Percentiles rank a stretch among this genome's conserved stretches.
These are phyloP conservation scores for Ophion ellenae DNA, from an alignment of 2,888 invertebrate genomes.

Conservation along the genomic window DNA sequence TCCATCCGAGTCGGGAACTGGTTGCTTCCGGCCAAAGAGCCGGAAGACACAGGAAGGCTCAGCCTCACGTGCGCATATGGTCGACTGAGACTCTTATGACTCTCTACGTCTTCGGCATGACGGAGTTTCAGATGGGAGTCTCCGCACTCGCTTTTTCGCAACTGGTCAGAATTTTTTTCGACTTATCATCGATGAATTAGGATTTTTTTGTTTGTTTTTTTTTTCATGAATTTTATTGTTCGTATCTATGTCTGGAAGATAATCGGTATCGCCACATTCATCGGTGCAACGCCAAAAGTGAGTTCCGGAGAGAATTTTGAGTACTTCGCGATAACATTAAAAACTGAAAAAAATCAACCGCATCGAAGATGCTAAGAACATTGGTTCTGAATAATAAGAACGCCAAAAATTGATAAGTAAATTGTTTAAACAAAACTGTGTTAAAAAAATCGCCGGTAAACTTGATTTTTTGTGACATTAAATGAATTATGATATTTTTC, in stretches of 20 bases:
- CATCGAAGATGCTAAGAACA: too few species aligned
- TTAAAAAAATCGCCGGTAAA: too few species aligned
- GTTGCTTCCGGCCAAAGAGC: constrained; percentile 96
- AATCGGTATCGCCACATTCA: too few species aligned
- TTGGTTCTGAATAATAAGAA: too few species aligned
- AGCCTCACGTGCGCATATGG: constrained; percentile 96
- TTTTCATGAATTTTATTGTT: not conserved
- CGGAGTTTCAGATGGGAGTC: constrained; percentile 94
- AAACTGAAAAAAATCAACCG: too few species aligned
- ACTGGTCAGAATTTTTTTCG: constrained; percentile 85
- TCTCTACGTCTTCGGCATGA: constrained; percentile 95
- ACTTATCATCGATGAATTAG: not conserved
- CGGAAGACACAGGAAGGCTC: constrained; percentile 92
- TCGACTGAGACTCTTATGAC: constrained; percentile 95
- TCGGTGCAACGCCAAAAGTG: not conserved
- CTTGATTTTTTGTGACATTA: too few species aligned
- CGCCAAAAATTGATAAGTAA: too few species aligned
- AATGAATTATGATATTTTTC: too few species aligned
- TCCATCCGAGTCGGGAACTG: constrained; percentile 94
- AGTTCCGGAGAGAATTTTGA: too few species aligned
- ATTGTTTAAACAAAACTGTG: too few species aligned
- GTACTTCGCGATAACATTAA: too few species aligned
- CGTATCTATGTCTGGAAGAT: not conserved
- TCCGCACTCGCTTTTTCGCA: constrained; percentile 95
- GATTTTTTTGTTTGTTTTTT: not conserved